Percentiles rank a stretch among this genome's conserved stretches.
Conservation (phyloP, 2,797 vertebrate genomes). For the Neomorphus geoffroyi region DNA sequence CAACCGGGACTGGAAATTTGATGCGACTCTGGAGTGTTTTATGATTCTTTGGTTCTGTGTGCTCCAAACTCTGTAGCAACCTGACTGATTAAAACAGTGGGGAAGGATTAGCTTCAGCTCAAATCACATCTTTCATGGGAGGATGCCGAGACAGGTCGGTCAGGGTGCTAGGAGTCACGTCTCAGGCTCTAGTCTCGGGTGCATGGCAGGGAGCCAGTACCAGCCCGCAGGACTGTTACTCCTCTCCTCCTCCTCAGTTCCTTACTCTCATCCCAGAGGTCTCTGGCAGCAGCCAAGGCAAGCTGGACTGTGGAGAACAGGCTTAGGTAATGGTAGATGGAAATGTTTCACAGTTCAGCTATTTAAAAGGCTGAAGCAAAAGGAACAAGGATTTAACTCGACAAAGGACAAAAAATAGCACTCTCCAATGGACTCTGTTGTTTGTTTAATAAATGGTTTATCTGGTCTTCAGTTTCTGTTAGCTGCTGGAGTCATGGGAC, state of each 20-base stretch:
- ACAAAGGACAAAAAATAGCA: neutral
- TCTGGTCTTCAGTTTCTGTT: neutral
- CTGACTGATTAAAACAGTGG: neutral
- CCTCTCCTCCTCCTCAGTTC: neutral
- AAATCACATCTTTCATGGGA: neutral
- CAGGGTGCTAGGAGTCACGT: fast-evolving
- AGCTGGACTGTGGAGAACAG: neutral
- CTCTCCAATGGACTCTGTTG: neutral
- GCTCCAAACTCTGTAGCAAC: neutral
- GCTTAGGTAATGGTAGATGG: neutral
- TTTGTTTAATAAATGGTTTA: neutral
- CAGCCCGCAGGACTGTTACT: neutral
- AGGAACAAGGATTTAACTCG: neutral
- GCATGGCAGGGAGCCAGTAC: neutral
- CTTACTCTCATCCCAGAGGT: neutral
- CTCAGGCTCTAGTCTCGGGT: neutral
- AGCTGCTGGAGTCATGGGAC: neutral
- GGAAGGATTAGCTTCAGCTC: neutral
- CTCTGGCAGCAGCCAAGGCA: neutral
- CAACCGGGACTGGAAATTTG: neutral
- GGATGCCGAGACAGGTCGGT: neutral
- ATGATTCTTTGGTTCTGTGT: too few relatives aligned
- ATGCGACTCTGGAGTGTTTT: neutral
- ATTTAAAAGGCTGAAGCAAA: neutral
- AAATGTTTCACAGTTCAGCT: neutral